Conservation (phyloP, 2,888 invertebrate genomes). For the Dasypogon diadema region DNA sequence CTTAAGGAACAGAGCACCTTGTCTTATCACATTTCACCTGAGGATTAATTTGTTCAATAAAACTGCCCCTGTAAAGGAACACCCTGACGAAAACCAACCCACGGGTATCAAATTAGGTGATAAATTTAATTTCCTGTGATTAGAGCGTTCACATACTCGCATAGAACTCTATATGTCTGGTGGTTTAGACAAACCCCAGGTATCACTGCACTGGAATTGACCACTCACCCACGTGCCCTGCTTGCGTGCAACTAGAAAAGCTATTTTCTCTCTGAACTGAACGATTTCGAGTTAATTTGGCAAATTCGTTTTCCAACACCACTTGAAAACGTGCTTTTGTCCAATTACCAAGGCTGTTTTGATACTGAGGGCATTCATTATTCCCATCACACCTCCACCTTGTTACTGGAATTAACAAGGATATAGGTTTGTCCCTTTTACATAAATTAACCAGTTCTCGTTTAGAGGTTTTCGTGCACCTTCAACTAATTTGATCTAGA, state of each 20-base stretch:
- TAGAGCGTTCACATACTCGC: constrained; percentile 40
- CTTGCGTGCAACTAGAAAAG: constrained; percentile 47
- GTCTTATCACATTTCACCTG: constrained; percentile 44
- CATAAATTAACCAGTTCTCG: too few relatives aligned
- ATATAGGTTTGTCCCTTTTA: too few relatives aligned
- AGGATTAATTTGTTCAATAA: constrained; percentile 47
- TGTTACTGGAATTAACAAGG: too few relatives aligned
- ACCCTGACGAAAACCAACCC: background rate
- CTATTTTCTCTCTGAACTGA: constrained; percentile 45
- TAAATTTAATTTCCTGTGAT: constrained; percentile 55
- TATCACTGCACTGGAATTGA: background rate
- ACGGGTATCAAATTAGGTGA: constrained; percentile 52
- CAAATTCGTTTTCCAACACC: constrained; percentile 47
- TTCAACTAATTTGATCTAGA: too few relatives aligned
- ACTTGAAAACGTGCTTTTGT: constrained; percentile 36
- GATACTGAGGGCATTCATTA: too few relatives aligned
- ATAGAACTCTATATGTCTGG: background rate
- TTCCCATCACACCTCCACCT: too few relatives aligned
- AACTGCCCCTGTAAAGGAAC: constrained; percentile 12
- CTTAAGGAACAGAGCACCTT: background rate
- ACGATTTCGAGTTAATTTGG: constrained; percentile 50
- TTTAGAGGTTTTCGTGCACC: too few relatives aligned
- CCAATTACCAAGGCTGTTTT: constrained; percentile 27
- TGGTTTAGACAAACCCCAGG: too few relatives aligned
- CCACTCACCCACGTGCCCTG: too few relatives aligned